Evolutionary conservation across 2,797 vertebrate species (phyloP), one percentile per base, ranked within the genome.

Genomic region (Gymnothorax reevesii): DNA sequence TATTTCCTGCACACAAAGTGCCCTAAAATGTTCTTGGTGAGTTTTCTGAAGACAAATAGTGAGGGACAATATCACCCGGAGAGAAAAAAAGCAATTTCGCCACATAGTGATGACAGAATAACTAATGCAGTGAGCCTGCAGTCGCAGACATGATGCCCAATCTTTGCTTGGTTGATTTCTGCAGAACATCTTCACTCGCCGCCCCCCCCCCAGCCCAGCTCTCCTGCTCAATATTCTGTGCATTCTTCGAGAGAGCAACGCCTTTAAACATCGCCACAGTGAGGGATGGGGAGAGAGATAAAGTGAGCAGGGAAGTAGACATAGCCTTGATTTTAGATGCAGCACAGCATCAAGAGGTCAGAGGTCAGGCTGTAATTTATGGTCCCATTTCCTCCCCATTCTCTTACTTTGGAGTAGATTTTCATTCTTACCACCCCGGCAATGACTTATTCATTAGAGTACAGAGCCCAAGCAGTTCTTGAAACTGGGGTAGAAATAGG

Each of bases 61-160:
- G 55, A n/a, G n/a, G 33, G 62, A 57, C 60, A 60, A 84, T 10
- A 87, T 80, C 52, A 83, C 86, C 85, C 57, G 69, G 62, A 87
- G 87, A 86, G 79, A 87, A 83, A 83, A 79, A 77, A 88, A 73
- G 88, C 88, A 88, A 87, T 89, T 89, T 87, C 54, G 66, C 33
- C 64, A 57, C 77, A 22, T 42, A 15, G 64, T 60, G 69, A 83
- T 64, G 84, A 88, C 80, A 85, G 80, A 84, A 82, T 84, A 55
- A 86, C 55, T 82, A 33, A 71, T 79, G 33, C 13, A 20, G 71
- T 0, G 7, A 69, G 69, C 83, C 83, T 54, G 60, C 33, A 27
- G 12, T 83, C 25, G 60, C 59, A 71, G 57, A 49, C 10, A 60
- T 22, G 83, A 83, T 17, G 64, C 83, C 57, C 52, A 55, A 87